phyloP scores from a whole-genome alignment of 2,113 vertebrate genomes.

The Redunca redunca region DNA sequence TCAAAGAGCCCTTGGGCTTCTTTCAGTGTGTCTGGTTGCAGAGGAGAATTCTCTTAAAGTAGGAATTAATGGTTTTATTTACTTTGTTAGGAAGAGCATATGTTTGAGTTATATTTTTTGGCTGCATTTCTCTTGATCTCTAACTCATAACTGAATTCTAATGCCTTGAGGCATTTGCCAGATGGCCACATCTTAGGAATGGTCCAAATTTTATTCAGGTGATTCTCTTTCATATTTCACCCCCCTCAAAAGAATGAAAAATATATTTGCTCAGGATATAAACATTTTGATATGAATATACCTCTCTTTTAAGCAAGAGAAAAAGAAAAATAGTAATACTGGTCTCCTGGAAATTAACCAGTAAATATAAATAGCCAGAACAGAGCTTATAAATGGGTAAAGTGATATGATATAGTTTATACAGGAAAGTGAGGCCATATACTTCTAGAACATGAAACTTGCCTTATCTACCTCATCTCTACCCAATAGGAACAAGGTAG shows the following conservation, averaged over 20 bases:
- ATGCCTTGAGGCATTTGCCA: neutral
- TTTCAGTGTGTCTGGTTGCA: neutral
- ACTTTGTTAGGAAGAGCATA: neutral
- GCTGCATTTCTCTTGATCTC: neutral
- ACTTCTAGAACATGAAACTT: neutral
- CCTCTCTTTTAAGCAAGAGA: conserved; percentile 29
- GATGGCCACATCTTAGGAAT: neutral
- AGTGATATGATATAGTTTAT: neutral
- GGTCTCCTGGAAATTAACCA: neutral
- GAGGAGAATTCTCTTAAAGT: neutral
- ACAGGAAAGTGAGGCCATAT: fast-evolving
- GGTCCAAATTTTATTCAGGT: neutral
- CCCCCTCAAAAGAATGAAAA: neutral
- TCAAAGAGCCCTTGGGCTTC: neutral
- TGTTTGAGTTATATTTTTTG: neutral
- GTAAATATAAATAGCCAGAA: neutral
- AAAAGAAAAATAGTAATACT: conserved; percentile 10
- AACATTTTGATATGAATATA: conserved; percentile 64
- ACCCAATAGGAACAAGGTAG: neutral
- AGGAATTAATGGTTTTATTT: neutral
- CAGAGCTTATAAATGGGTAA: neutral
- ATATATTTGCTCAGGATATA: neutral
- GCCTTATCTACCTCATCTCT: neutral
- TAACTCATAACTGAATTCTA: neutral
- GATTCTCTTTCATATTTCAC: neutral